These are phyloP conservation scores for Melanargia galathea DNA, from an alignment of 2,888 invertebrate genomes.

Conservation along the genomic window DNA sequence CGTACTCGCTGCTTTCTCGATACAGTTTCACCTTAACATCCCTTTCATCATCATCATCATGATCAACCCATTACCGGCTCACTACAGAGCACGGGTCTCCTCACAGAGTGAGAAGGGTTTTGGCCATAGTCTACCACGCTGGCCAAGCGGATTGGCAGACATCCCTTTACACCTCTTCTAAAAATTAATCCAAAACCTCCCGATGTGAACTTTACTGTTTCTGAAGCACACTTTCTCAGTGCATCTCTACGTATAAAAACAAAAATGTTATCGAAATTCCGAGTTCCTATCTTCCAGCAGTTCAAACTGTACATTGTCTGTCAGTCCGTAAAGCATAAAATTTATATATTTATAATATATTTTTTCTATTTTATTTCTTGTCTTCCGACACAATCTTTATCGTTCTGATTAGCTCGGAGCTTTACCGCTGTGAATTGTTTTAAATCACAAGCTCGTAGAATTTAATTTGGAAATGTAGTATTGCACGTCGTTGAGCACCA, in stretches of 20 bases:
- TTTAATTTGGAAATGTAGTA: conserved; percentile 57
- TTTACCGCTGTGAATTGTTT: conserved; percentile 79
- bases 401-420: conserved; percentile 78
- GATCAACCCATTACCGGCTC: too few species aligned
- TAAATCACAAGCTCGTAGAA: conserved; percentile 58
- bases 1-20: conserved; percentile 34
- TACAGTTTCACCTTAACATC: neutral
- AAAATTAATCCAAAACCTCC: neutral
- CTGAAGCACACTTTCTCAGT: neutral
- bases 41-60: too few species aligned
- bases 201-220: neutral
- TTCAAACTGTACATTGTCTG: neutral
- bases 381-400: conserved; percentile 81
- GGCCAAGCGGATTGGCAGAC: too few species aligned
- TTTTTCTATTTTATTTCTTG: conserved; percentile 69
- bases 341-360: conserved; percentile 44
- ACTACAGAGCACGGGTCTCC: too few species aligned
- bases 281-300: neutral
- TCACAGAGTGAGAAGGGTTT: too few species aligned
- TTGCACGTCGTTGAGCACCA: conserved; percentile 19
- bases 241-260: neutral
- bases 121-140: too few species aligned
- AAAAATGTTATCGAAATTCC: neutral
- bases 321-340: neutral
- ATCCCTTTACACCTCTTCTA: neutral